phyloP scores from a whole-genome alignment of 2,888 invertebrate genomes.

The Hermaeophaga mercurialis region DNA sequence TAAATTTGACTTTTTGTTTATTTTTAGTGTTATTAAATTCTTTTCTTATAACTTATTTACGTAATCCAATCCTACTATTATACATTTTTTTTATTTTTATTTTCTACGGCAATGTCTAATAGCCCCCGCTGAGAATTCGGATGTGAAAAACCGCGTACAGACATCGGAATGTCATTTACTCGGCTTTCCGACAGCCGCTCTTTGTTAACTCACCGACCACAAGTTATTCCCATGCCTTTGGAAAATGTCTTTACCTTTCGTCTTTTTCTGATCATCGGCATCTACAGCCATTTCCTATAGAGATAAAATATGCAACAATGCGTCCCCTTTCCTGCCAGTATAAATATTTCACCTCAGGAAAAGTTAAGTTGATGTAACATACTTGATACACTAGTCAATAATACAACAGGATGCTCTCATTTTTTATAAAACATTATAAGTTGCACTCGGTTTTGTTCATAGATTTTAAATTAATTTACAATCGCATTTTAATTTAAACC shows the following conservation, averaged over 20 bases:
- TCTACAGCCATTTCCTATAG: slow-evolving; percentile 24
- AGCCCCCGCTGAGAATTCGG: slow-evolving; percentile 11
- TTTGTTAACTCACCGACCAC: slow-evolving; percentile 53
- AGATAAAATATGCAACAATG: slow-evolving; percentile 38
- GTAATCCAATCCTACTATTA: too few species aligned
- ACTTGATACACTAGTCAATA: too few species aligned
- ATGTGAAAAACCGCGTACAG: slow-evolving; percentile 44
- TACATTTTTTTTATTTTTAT: too few species aligned
- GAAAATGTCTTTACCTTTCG: slow-evolving; percentile 40
- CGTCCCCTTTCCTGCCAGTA: slow-evolving; percentile 3
- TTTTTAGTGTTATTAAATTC: too few species aligned
- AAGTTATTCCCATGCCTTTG: slow-evolving; percentile 49
- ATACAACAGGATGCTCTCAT: too few species aligned
- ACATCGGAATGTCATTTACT: slow-evolving; percentile 52
- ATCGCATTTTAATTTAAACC: too few species aligned
- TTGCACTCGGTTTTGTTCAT: too few species aligned
- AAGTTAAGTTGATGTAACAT: too few species aligned
- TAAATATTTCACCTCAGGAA: neutral
- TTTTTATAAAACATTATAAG: too few species aligned
- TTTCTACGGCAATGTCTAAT: neutral
- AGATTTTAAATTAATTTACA: too few species aligned
- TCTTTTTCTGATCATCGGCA: slow-evolving; percentile 30
- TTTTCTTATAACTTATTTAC: too few species aligned
- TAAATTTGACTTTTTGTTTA: too few species aligned
- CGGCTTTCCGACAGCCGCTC: slow-evolving; percentile 47